Evolutionary conservation across 2,888 invertebrate genomes (phyloP).

Genomic region (Dryocosmus kuriphilus): DNA sequence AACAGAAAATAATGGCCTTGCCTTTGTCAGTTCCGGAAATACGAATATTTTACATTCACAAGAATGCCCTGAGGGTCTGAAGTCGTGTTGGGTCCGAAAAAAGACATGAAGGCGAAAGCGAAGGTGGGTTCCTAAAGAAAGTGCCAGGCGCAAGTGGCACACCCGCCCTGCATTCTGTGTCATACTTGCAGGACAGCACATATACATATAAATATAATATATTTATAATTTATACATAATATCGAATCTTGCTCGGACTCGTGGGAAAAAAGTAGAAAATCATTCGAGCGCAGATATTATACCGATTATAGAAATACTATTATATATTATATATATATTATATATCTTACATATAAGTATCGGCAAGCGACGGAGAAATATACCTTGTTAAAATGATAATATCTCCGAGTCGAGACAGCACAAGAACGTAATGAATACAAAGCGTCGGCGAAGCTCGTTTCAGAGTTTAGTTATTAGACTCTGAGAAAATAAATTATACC

Average conservation of each 20-base stretch:
- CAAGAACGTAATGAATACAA: background rate
- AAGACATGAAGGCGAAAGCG: conserved; percentile 65
- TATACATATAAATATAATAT: background rate
- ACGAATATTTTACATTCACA: background rate
- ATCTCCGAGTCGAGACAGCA: background rate
- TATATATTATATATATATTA: too few relatives aligned
- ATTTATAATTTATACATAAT: background rate
- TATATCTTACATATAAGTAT: too few relatives aligned
- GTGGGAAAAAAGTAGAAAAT: conserved; percentile 12
- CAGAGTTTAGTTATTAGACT: background rate
- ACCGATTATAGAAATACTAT: background rate
- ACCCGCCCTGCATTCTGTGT: conserved; percentile 25
- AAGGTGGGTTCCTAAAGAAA: conserved; percentile 62
- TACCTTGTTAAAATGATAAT: background rate
- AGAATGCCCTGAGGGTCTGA: background rate
- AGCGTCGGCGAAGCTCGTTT: background rate
- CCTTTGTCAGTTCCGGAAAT: background rate
- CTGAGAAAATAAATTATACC: background rate
- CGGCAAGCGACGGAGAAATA: background rate
- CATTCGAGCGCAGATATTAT: background rate
- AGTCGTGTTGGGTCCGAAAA: conserved; percentile 16
- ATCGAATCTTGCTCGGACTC: background rate
- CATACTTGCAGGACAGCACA: background rate
- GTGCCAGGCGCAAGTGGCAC: conserved; percentile 61
- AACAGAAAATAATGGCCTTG: background rate